Evolutionary conservation across 2,888 invertebrate genomes (phyloP).

Genomic region (Masnerella sp.): DNA sequence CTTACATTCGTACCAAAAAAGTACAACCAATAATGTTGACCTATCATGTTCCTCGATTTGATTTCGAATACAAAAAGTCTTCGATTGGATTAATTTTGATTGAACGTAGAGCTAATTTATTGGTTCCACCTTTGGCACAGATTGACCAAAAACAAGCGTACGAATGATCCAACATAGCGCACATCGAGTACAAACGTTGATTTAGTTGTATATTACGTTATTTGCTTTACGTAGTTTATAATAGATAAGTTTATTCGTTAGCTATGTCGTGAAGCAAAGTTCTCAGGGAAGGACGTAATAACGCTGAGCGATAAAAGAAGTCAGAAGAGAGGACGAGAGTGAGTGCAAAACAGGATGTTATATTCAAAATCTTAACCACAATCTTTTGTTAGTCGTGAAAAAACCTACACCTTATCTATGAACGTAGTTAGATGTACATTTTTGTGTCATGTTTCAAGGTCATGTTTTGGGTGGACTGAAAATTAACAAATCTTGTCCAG

Average conservation of each 20-base stretch:
- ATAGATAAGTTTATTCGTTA: conserved; percentile 66
- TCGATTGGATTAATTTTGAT: too few species aligned
- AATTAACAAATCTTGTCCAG: too few species aligned
- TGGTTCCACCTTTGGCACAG: conserved; percentile 24
- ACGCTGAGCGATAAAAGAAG: neutral
- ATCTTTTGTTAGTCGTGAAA: conserved; percentile 37
- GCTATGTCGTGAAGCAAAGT: conserved; percentile 65
- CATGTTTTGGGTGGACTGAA: too few species aligned
- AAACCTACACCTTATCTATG: conserved; percentile 41
- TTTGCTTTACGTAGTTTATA: conserved; percentile 68
- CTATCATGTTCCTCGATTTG: too few species aligned
- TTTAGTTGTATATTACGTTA: conserved; percentile 66
- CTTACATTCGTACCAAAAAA: too few species aligned
- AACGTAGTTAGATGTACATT: conserved; percentile 26
- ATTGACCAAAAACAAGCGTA: conserved; percentile 60
- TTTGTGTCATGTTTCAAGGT: too few species aligned
- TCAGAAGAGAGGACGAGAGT: neutral
- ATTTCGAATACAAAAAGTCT: too few species aligned
- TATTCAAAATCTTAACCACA: conserved; percentile 25
- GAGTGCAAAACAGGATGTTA: conserved; percentile 16
- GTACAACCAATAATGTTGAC: too few species aligned
- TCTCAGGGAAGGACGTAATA: conserved; percentile 62
- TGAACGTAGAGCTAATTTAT: too few species aligned
- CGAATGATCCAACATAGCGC: conserved; percentile 71
- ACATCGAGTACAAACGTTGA: conserved; percentile 70